Evolutionary conservation across 2,888 invertebrate species (phyloP).

Genomic region (Leuctra nigra): DNA sequence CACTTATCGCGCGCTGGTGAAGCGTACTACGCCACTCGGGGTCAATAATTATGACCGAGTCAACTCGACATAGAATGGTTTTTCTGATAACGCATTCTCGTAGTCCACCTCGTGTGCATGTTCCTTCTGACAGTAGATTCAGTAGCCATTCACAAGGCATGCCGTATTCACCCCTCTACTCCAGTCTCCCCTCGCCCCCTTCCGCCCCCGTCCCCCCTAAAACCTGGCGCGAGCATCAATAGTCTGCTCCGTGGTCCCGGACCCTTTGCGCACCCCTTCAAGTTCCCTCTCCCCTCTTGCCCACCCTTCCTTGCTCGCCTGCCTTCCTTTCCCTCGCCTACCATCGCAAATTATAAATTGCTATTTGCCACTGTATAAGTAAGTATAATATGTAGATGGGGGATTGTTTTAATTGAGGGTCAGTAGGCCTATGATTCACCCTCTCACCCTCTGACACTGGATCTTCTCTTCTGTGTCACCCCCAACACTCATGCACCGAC

Average conservation of each 20-base stretch:
- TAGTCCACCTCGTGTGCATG: slow-evolving; percentile 8
- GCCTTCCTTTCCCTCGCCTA: not conserved
- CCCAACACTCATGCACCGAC: not conserved
- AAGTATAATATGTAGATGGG: slow-evolving; percentile 13
- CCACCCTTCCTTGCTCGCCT: not conserved
- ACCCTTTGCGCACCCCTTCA: slow-evolving; percentile 10
- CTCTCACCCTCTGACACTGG: slow-evolving; percentile 12
- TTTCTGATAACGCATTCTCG: not conserved
- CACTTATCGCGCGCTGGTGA: slow-evolving; percentile 10
- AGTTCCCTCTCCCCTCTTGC: not conserved
- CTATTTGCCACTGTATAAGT: slow-evolving; percentile 11
- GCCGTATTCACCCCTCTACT: slow-evolving; percentile 15
- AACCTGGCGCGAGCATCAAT: slow-evolving; percentile 18
- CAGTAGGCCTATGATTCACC: slow-evolving; percentile 18
- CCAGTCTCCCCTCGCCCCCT: not conserved
- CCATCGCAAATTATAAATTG: slow-evolving; percentile 14
- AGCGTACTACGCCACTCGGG: slow-evolving; percentile 1
- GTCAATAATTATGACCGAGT: slow-evolving; percentile 4
- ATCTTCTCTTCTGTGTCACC: slow-evolving; percentile 4
- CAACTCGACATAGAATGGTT: not conserved
- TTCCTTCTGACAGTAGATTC: slow-evolving; percentile 11
- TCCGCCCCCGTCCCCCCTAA: not conserved
- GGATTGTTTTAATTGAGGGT: slow-evolving; percentile 19
- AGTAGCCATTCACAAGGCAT: slow-evolving; percentile 11
- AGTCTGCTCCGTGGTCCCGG: slow-evolving; percentile 13